phyloP scores from a whole-genome alignment of 2,797 vertebrate genomes.

The Ceryle rudis region DNA sequence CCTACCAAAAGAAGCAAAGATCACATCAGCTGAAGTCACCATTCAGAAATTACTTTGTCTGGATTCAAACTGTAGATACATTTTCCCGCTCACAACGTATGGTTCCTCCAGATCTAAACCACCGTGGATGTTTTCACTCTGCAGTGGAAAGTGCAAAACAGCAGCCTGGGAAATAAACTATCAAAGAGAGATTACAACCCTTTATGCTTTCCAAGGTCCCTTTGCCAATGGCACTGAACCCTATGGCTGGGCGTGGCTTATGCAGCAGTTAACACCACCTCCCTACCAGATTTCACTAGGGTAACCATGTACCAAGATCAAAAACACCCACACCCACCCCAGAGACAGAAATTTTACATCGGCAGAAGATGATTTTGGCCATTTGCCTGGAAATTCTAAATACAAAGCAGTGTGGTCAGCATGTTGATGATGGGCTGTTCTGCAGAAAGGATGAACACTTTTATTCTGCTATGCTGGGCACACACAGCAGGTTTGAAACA shows the following conservation, averaged over 20 bases:
- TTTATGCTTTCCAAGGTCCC: neutral
- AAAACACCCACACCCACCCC: fast-evolving
- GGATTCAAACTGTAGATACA: neutral
- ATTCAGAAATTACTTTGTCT: neutral
- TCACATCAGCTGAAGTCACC: neutral
- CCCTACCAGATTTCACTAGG: neutral
- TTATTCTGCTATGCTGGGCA: neutral
- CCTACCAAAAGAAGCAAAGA: neutral
- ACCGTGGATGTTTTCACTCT: neutral
- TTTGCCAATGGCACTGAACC: neutral
- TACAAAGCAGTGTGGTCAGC: neutral
- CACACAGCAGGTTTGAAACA: neutral
- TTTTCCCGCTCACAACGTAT: neutral
- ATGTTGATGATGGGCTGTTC: fast-evolving
- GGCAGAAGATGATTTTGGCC: neutral
- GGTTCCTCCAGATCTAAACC: neutral
- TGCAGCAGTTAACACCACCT: neutral
- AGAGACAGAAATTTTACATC: neutral
- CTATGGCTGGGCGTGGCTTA: neutral
- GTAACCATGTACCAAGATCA: neutral
- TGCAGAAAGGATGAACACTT: neutral
- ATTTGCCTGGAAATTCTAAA: neutral
- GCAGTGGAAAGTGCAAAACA: neutral
- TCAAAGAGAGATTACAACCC: neutral
- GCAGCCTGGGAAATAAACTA: neutral